A percentile compares a stretch with the other conserved stretches of the same genome.
phyloP scores from a whole-genome alignment of 2,797 vertebrate genomes.

The Onychomys torridus region DNA sequence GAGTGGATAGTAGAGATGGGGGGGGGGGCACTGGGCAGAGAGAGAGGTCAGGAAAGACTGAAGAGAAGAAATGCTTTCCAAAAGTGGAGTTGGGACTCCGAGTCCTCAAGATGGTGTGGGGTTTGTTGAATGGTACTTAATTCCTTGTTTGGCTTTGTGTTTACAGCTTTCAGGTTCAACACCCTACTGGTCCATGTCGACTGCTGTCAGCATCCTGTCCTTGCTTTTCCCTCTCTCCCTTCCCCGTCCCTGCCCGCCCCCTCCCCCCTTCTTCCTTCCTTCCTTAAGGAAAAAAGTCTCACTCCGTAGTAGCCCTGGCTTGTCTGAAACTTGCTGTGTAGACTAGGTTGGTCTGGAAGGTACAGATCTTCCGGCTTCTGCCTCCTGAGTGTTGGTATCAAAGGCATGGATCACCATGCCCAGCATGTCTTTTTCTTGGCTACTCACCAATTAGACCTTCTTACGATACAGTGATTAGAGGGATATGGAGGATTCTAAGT shows the following conservation, averaged over 20 bases:
- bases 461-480: background rate
- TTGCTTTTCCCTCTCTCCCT: background rate
- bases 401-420: background rate
- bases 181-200: background rate
- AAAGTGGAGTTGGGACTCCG: background rate
- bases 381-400: background rate
- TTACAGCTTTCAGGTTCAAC: background rate
- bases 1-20: background rate
- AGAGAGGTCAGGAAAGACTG: background rate
- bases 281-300: background rate
- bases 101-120: background rate
- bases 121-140: background rate
- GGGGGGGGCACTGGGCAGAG: background rate
- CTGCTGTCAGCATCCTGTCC: background rate
- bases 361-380: background rate
- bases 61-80: background rate
- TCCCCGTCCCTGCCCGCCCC: too few species aligned
- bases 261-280: background rate
- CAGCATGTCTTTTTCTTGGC: slow-evolving; percentile 2
- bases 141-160: background rate
- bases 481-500: background rate
- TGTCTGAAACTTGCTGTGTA: background rate
- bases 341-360: background rate
- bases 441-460: background rate
- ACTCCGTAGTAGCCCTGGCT: too few species aligned